A percentile compares a stretch with the other conserved stretches of the same genome.
Evolutionary conservation across 2,888 invertebrate species (phyloP).

Genomic region (Myopa tessellatipennis): DNA sequence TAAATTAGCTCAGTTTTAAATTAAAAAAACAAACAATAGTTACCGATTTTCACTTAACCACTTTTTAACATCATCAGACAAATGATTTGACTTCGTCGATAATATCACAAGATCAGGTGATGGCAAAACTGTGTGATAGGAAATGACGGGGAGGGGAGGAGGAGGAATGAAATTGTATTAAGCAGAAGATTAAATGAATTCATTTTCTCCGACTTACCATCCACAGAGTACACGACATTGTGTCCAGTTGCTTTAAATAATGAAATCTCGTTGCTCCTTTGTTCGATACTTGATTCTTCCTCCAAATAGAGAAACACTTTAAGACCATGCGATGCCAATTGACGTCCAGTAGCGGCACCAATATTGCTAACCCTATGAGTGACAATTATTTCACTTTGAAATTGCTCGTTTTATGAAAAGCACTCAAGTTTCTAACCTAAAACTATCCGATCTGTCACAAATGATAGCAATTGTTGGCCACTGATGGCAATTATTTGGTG

Average conservation of each 20-base stretch:
- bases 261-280: constrained; percentile 73
- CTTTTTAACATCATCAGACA: constrained; percentile 71
- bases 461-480: constrained; percentile 84
- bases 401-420: constrained; percentile 11
- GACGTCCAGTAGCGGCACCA: constrained; percentile 81
- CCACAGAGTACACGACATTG: constrained; percentile 70
- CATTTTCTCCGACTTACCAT: constrained; percentile 54
- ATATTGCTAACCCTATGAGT: constrained; percentile 71
- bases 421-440: constrained; percentile 48
- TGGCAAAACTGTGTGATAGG: constrained; percentile 62
- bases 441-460: constrained; percentile 76
- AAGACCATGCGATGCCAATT: constrained; percentile 85
- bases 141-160: too few species aligned
- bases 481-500: constrained; percentile 89
- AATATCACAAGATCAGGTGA: constrained; percentile 68
- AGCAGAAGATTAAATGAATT: background rate
- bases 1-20: background rate
- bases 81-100: constrained; percentile 61
- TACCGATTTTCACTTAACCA: constrained; percentile 77
- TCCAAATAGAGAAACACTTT: constrained; percentile 74
- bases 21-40: background rate
- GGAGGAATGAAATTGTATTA: background rate
- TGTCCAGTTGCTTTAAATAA: constrained; percentile 77
- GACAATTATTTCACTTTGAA: background rate
- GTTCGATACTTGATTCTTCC: constrained; percentile 68